A percentile compares a stretch with the other conserved stretches of the same genome.
Evolutionary conservation across 2,797 vertebrate species (phyloP).

Genomic region (Artibeus jamaicensis): DNA sequence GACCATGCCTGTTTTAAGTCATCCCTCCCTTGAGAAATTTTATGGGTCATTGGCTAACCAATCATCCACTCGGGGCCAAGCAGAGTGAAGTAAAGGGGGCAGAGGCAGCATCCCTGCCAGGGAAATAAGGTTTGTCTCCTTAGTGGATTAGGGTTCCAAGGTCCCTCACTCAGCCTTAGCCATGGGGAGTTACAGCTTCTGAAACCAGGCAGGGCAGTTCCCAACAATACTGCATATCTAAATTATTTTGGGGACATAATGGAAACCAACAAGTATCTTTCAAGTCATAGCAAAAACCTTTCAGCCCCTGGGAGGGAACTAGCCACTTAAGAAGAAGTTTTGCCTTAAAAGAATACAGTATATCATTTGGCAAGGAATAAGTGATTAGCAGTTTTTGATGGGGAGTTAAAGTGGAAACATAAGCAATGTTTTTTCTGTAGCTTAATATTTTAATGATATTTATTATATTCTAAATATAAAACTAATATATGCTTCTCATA

Average conservation of each 20-base stretch:
- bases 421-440: background rate
- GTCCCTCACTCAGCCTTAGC: too few species aligned
- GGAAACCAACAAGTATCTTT: background rate
- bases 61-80: too few species aligned
- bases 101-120: too few species aligned
- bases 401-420: background rate
- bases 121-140: too few species aligned
- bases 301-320: background rate
- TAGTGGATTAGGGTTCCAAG: too few species aligned
- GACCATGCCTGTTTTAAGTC: too few species aligned
- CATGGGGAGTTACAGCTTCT: too few species aligned
- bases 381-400: background rate
- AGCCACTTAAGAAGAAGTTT: background rate
- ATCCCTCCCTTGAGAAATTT: too few species aligned
- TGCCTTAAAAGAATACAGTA: background rate
- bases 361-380: background rate
- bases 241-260: background rate
- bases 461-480: conserved; percentile 26
- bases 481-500: background rate
- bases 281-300: background rate
- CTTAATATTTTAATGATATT: background rate
- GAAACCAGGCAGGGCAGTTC: too few species aligned
- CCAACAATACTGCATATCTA: background rate
- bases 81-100: too few species aligned
- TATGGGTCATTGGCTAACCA: too few species aligned